A percentile compares a stretch with the other conserved stretches of the same genome.
Evolutionary conservation across 2,888 invertebrate genomes (phyloP).

Genomic region (Polydrusus pterygomalis): DNA sequence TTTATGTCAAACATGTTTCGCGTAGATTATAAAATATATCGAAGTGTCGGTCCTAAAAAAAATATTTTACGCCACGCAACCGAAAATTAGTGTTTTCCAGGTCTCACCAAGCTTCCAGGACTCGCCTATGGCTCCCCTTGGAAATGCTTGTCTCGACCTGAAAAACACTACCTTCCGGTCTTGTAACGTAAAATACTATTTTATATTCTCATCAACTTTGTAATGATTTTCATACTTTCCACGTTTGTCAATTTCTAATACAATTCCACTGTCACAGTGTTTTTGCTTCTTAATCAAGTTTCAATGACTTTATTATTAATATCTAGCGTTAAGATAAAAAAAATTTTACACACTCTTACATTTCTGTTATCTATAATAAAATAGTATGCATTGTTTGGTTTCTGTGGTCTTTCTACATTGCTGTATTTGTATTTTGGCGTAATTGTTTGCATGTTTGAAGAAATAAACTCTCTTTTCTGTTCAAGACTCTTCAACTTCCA

Average conservation of each 20-base stretch:
- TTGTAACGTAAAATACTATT: no score
- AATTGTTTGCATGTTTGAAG: slow-evolving; percentile 35
- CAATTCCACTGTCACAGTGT: slow-evolving; percentile 15
- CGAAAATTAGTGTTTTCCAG: no score
- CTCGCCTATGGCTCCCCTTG: no score
- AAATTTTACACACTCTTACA: slow-evolving; percentile 26
- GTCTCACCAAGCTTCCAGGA: no score
- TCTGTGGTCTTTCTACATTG: slow-evolving; percentile 21
- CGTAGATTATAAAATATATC: no score
- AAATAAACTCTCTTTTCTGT: slow-evolving; percentile 39
- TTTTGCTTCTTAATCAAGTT: slow-evolving; percentile 25
- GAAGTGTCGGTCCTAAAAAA: no score
- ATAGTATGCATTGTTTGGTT: slow-evolving; percentile 28
- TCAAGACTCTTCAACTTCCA: slow-evolving; percentile 24
- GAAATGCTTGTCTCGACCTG: no score
- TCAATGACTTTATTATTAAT: slow-evolving; percentile 24
- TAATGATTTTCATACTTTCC: slow-evolving; percentile 32
- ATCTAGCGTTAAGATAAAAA: slow-evolving; percentile 16
- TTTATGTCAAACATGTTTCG: no score
- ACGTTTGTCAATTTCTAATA: slow-evolving; percentile 13
- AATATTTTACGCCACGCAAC: no score
- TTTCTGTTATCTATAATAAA: slow-evolving; percentile 17
- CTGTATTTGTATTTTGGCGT: slow-evolving; percentile 35
- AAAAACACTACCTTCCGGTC: no score
- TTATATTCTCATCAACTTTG: slow-evolving; percentile 16